Conservation (phyloP, 2,113 vertebrate species). For the Phodopus roborovskii region DNA sequence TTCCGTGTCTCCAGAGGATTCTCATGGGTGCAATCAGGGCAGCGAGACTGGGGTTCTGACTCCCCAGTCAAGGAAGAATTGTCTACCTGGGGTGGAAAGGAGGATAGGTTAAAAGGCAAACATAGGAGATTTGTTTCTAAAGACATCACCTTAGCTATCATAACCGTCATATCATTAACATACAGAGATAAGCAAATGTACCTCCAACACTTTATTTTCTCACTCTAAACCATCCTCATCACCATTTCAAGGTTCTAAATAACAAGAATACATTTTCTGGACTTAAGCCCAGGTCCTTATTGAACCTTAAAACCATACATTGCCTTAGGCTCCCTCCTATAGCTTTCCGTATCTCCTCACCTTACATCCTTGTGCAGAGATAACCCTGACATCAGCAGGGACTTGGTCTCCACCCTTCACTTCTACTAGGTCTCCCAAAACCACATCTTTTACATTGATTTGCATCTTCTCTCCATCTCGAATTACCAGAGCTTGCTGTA, state of each 20-base stretch:
- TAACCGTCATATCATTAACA: neutral
- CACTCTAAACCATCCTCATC: neutral
- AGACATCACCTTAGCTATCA: neutral
- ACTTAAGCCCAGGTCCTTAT: neutral
- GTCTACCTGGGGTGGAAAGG: constrained; percentile 89
- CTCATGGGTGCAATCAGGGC: constrained; percentile 92
- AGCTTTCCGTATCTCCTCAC: constrained; percentile 70
- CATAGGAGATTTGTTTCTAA: neutral
- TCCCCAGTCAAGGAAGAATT: constrained; percentile 96
- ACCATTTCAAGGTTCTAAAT: constrained; percentile 61
- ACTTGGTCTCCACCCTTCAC: constrained; percentile 92
- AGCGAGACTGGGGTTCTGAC: constrained; percentile 93
- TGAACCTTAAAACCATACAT: neutral
- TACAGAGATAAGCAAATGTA: neutral
- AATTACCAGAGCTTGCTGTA: constrained; percentile 91
- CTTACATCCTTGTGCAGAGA: constrained; percentile 92
- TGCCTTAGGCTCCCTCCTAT: accelerated
- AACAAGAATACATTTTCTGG: constrained; percentile 87
- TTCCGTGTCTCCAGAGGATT: constrained; percentile 95
- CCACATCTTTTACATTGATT: constrained; percentile 88
- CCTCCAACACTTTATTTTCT: neutral
- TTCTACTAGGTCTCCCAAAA: constrained; percentile 91
- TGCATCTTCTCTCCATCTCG: constrained; percentile 89
- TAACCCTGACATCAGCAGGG: constrained; percentile 91
- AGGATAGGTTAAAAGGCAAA: neutral